A percentile compares a stretch with the other conserved stretches of the same genome.
phyloP scores from a whole-genome alignment of 1,140 invertebrate species.

The Eupeodes corollae region DNA sequence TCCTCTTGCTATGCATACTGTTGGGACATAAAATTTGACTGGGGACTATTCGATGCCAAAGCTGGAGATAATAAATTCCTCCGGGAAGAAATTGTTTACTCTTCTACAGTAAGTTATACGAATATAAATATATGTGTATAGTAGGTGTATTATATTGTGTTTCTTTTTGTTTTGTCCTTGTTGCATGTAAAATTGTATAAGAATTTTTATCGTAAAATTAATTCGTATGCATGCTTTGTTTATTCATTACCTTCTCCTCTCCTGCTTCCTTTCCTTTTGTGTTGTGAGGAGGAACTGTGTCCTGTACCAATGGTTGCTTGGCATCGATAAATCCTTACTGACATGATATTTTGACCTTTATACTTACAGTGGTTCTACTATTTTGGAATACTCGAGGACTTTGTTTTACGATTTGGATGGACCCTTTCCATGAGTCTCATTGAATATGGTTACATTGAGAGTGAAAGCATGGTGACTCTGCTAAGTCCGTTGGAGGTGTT shows the following conservation, averaged over 20 bases:
- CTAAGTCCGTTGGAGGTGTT: conserved; percentile 75
- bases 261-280: too few relatives aligned
- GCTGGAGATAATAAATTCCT: conserved; percentile 69
- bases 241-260: background rate
- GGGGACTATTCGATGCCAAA: conserved; percentile 86
- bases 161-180: too few relatives aligned
- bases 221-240: background rate
- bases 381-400: conserved; percentile 93
- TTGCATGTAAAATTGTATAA: background rate
- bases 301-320: too few relatives aligned
- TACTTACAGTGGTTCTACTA: conserved; percentile 80
- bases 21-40: conserved; percentile 98
- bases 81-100: conserved; percentile 68
- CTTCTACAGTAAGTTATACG: conserved; percentile 46
- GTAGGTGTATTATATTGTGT: too few relatives aligned
- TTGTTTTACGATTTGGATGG: conserved; percentile 80
- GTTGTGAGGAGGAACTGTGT: too few relatives aligned
- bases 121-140: too few relatives aligned
- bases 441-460: conserved; percentile 57
- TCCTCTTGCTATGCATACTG: conserved; percentile 78
- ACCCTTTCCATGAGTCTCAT: conserved; percentile 61
- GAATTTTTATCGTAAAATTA: background rate
- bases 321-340: background rate
- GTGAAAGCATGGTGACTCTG: conserved; percentile 67
- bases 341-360: conserved; percentile 59